Conservation (phyloP, 2,888 invertebrate species). For the Pegoplata infirma region DNA sequence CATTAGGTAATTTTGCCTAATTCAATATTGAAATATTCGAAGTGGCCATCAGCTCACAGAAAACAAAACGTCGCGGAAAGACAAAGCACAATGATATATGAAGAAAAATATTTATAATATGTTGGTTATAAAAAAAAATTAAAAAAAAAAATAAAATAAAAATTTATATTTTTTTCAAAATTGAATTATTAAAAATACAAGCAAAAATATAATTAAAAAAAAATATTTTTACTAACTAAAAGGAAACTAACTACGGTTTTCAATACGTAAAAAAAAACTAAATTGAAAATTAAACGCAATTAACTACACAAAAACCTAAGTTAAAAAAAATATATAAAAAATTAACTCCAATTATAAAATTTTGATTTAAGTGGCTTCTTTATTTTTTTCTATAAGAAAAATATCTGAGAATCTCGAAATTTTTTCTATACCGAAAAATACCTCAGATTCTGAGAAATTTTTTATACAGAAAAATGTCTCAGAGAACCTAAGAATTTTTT, state of each 20-base stretch:
- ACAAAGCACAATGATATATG: slow-evolving; percentile 79
- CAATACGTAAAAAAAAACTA: neutral
- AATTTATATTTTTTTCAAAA: slow-evolving; percentile 10
- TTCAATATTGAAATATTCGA: slow-evolving; percentile 75
- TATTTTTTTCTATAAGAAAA: too few species aligned
- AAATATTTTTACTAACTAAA: neutral
- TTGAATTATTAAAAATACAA: neutral
- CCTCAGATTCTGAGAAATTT: too few species aligned
- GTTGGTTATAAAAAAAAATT: slow-evolving; percentile 41
- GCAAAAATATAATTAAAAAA: neutral
- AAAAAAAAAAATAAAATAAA: slow-evolving; percentile 18
- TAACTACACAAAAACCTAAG: neutral
- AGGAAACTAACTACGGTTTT: neutral
- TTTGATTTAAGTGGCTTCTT: too few species aligned
- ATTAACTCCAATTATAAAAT: too few species aligned
- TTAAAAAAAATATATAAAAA: neutral
- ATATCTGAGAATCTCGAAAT: too few species aligned
- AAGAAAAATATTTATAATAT: slow-evolving; percentile 69
- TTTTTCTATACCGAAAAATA: too few species aligned
- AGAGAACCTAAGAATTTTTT: too few species aligned
- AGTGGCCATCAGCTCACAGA: slow-evolving; percentile 78
- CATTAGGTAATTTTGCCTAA: slow-evolving; percentile 72
- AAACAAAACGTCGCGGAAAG: slow-evolving; percentile 78
- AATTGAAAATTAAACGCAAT: too few species aligned
- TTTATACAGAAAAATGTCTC: too few species aligned